These are phyloP conservation scores for Phragmatobia fuliginosa DNA, from an alignment of 2,888 invertebrate genomes.

Conservation along the genomic window DNA sequence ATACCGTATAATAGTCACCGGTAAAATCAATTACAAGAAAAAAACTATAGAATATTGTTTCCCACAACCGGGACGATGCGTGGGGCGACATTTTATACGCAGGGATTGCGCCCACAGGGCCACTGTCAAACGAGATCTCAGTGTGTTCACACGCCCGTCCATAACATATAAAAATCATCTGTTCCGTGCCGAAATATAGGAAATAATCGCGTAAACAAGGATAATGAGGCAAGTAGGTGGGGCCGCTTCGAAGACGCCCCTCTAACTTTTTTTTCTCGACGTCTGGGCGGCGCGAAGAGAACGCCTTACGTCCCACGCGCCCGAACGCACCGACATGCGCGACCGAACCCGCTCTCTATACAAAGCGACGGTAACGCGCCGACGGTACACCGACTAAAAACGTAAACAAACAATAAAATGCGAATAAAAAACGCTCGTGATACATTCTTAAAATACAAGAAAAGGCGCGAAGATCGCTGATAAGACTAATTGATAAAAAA, in stretches of 20 bases:
- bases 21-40: slow-evolving; percentile 26
- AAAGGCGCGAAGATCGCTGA: slow-evolving; percentile 35
- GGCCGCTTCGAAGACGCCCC: slow-evolving; percentile 80
- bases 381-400: slow-evolving; percentile 63
- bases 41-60: slow-evolving; percentile 65
- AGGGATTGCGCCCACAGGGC: slow-evolving; percentile 76
- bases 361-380: slow-evolving; percentile 76
- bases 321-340: slow-evolving; percentile 74
- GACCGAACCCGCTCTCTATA: slow-evolving; percentile 70
- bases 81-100: slow-evolving; percentile 83
- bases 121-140: slow-evolving; percentile 83
- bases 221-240: slow-evolving; percentile 84
- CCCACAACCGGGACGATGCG: slow-evolving; percentile 76
- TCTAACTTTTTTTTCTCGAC: slow-evolving; percentile 77
- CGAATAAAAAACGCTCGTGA: slow-evolving; percentile 58
- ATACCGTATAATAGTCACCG: background rate
- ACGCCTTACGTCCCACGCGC: slow-evolving; percentile 81
- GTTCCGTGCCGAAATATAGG: slow-evolving; percentile 79
- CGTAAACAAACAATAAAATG: slow-evolving; percentile 73
- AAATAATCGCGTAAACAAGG: slow-evolving; percentile 82
- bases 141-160: slow-evolving; percentile 76
- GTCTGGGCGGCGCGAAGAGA: slow-evolving; percentile 81
- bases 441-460: slow-evolving; percentile 51
- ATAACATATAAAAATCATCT: slow-evolving; percentile 67
- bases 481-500: slow-evolving; percentile 25